Conservation (phyloP, 1,140 invertebrate genomes). For the Philopotamus ludificatus region DNA sequence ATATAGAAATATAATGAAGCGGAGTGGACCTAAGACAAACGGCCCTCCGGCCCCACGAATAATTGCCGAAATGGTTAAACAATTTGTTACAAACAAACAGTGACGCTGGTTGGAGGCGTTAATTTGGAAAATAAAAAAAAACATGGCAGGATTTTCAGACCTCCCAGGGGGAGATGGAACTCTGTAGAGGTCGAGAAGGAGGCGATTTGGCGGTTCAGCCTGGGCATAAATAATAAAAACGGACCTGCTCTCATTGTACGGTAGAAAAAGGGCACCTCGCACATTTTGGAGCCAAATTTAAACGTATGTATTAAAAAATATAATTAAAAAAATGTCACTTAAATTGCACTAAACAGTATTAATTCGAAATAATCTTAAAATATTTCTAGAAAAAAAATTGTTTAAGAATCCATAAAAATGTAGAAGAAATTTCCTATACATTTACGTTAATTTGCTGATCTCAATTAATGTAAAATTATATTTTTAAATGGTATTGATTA, state of each 20-base stretch:
- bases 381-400: too few species aligned
- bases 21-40: slow-evolving; percentile 9
- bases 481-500: too few species aligned
- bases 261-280: too few species aligned
- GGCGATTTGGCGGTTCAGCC: slow-evolving; percentile 1
- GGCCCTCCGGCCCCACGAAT: slow-evolving; percentile 14
- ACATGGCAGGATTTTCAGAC: neutral
- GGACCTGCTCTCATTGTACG: slow-evolving; percentile 12
- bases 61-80: slow-evolving; percentile 35
- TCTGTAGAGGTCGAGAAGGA: neutral
- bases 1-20: neutral
- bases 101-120: slow-evolving; percentile 1
- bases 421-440: too few species aligned
- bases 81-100: slow-evolving; percentile 25
- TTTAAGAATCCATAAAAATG: too few species aligned
- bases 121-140: slow-evolving; percentile 33
- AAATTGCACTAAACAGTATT: too few species aligned
- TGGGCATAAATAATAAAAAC: slow-evolving; percentile 8
- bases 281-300: too few species aligned
- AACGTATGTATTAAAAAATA: too few species aligned
- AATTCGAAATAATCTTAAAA: too few species aligned
- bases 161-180: neutral
- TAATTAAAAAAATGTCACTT: too few species aligned
- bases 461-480: too few species aligned
- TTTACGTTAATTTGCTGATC: too few species aligned